Conservation (phyloP, 2,113 vertebrate species). For the Gopherus flavomarginatus region DNA sequence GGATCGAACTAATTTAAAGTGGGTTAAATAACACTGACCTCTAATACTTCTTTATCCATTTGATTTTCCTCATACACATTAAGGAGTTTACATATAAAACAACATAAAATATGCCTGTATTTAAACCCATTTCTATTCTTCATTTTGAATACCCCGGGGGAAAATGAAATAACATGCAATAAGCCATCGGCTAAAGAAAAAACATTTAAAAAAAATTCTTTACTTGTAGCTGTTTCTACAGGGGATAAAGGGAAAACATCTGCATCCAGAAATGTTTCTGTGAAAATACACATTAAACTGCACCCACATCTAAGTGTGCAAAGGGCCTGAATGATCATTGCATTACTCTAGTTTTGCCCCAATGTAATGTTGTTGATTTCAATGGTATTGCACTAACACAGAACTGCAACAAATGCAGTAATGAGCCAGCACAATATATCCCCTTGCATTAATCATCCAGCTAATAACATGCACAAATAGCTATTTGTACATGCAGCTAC, state of each 20-base stretch:
- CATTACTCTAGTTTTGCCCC: neutral
- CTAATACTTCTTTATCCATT: constrained; percentile 70
- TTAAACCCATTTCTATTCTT: constrained; percentile 49
- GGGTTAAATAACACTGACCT: constrained; percentile 73
- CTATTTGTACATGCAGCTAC: neutral
- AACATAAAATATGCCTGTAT: constrained; percentile 34
- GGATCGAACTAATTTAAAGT: constrained; percentile 67
- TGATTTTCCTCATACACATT: constrained; percentile 62
- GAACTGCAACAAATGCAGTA: neutral
- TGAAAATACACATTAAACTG: neutral
- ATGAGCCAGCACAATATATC: neutral
- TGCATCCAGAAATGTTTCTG: neutral
- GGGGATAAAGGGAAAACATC: neutral
- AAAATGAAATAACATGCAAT: neutral
- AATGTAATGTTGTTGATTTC: neutral
- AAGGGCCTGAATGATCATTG: neutral
- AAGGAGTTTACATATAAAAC: constrained; percentile 64
- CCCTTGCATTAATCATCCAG: neutral
- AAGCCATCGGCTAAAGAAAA: neutral
- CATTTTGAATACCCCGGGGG: neutral
- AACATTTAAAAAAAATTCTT: neutral
- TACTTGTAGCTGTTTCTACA: neutral
- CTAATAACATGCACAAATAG: neutral
- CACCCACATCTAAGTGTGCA: neutral
- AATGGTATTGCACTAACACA: neutral